phyloP scores from a whole-genome alignment of 2,113 vertebrate species.

The Gyps fulvus region DNA sequence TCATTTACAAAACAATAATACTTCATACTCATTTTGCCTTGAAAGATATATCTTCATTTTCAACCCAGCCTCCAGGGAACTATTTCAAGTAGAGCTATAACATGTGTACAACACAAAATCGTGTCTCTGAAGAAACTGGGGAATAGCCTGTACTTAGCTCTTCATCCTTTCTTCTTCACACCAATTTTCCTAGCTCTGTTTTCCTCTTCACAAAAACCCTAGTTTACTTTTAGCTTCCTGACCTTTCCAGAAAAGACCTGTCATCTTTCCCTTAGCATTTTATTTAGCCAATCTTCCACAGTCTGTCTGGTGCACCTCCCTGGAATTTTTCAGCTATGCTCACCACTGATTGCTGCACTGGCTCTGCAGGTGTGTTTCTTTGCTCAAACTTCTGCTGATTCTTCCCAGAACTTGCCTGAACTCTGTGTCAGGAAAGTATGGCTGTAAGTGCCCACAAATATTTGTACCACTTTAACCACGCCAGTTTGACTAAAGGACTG shows the following conservation, averaged over 20 bases:
- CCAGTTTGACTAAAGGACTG: background rate
- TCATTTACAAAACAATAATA: background rate
- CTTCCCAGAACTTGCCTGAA: background rate
- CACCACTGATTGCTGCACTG: background rate
- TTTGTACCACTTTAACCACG: background rate
- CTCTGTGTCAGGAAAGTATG: background rate
- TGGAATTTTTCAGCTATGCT: background rate
- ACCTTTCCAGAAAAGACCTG: slow-evolving; percentile 25
- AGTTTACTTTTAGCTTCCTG: slow-evolving; percentile 41
- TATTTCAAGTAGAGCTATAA: background rate
- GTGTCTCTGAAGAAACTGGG: background rate
- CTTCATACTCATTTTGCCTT: slow-evolving; percentile 3
- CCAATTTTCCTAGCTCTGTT: slow-evolving; percentile 9
- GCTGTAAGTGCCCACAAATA: background rate
- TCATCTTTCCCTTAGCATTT: background rate
- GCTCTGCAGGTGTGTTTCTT: background rate
- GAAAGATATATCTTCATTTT: slow-evolving; percentile 8
- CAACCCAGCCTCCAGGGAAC: background rate
- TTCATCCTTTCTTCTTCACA: slow-evolving; percentile 3
- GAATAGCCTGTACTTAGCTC: background rate
- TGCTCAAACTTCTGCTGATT: background rate
- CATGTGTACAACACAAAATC: background rate
- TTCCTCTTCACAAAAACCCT: background rate
- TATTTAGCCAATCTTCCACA: background rate
- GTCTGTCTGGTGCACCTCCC: background rate